These are phyloP conservation scores for Lepilemur septentrionalis DNA, from an alignment of 2,797 vertebrate species.

Conservation along the genomic window DNA sequence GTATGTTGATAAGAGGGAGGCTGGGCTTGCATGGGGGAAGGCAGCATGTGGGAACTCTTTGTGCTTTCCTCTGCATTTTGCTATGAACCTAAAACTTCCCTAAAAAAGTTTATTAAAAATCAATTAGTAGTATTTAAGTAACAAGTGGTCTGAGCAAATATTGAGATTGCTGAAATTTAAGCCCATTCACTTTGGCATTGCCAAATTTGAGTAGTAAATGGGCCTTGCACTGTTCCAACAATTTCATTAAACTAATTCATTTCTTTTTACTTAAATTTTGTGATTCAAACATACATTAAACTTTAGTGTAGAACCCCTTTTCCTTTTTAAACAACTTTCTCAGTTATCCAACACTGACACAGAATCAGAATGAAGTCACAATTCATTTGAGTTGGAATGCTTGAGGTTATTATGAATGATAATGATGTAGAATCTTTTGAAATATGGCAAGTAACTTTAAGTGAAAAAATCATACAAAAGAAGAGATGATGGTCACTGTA, in stretches of 20 bases:
- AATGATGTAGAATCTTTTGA: not conserved
- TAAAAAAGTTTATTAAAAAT: not conserved
- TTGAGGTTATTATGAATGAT: not conserved
- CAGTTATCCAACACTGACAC: not conserved
- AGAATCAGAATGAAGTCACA: not conserved
- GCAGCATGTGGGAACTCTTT: not conserved
- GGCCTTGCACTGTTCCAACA: not conserved
- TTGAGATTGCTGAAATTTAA: constrained; percentile 25
- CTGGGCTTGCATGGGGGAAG: rapidly evolving
- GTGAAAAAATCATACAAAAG: not conserved
- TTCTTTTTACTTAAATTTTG: constrained; percentile 11
- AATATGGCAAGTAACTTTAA: not conserved
- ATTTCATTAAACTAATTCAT: not conserved
- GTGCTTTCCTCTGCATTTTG: not conserved
- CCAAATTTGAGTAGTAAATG: constrained; percentile 23
- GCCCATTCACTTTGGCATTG: not conserved
- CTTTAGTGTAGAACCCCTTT: not conserved
- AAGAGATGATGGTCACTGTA: not conserved
- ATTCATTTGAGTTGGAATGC: not conserved
- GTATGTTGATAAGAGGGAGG: not conserved
- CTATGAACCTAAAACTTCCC: not conserved
- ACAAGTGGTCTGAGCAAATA: not conserved
- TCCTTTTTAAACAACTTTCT: not conserved
- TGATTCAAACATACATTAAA: not conserved
- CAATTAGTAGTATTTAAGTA: constrained; percentile 8